Percentiles rank a stretch among this genome's conserved stretches.
phyloP scores from a whole-genome alignment of 2,797 vertebrate genomes.

The Peromyscus melanophrys region DNA sequence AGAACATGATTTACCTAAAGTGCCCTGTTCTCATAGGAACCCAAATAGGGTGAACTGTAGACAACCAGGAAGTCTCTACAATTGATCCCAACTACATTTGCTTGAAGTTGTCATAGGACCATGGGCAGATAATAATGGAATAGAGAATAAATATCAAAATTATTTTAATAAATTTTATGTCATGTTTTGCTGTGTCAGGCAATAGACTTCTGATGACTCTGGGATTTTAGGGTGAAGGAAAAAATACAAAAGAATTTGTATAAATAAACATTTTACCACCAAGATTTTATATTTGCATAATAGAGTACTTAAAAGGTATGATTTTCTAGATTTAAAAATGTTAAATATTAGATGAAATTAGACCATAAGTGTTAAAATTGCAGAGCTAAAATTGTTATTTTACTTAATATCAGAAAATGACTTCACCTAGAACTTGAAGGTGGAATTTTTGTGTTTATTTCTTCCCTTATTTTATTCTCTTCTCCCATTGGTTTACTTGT shows the following conservation, averaged over 20 bases:
- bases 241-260: neutral
- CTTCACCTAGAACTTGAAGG: neutral
- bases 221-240: neutral
- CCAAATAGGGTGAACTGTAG: neutral
- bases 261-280: constrained; percentile 30
- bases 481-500: neutral
- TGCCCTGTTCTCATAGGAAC: neutral
- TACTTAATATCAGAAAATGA: neutral
- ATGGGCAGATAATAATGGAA: neutral
- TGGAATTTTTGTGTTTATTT: neutral
- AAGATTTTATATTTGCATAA: neutral
- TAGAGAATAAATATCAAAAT: neutral
- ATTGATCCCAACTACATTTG: neutral
- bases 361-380: neutral
- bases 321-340: neutral
- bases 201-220: neutral
- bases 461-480: neutral
- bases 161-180: neutral
- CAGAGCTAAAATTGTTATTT: neutral
- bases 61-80: neutral
- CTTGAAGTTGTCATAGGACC: neutral
- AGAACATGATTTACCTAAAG: neutral
- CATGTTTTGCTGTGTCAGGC: neutral
- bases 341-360: neutral
- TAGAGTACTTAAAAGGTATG: neutral